Base-by-base conservation (phyloP, 2,113 vertebrate genomes). In the Pseudolaguvia tuberculata region DNA sequence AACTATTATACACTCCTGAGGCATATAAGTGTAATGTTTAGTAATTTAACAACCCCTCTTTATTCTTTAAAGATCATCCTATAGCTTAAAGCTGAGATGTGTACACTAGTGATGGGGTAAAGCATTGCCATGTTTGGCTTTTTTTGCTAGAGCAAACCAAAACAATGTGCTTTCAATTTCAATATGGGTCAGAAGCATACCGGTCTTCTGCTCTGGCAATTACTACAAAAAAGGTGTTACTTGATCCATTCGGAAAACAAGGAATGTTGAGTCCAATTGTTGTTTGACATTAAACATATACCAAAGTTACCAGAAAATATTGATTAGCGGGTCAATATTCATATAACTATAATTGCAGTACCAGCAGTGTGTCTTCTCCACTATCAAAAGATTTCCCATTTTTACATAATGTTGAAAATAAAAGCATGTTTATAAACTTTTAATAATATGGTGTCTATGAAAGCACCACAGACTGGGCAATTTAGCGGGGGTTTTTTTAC, bases 1-100 rank as follows among this genome's bases (percentile, higher is more conserved):
- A 42, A 45, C 59, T 39, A 42, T 73, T 61, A 65, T 42, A 42
- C 21, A 61, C 75, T 77, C 48, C 56, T 62, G 31, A 77, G 57
- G 29, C 48, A 70, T 47, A 45, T 15, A 76, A 35, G 29, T n/a
- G 14, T 27, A 70, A 12, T 63, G 15, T 52, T 31, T 17, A 12
- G 53, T 58, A 55, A n/a, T 55, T 70, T 27, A 53, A 53, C 29
- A 70, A 23, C 48, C 53, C 69, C 42, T 59, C 70, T 12, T 6
- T 48, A 15, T 48, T 72, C 42, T n/a, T 42, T 18, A 72, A 15
- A 59, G 35, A 25, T 17, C 51, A 53, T 53, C 12, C 12, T 23
- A 45, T 25, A 59, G 42, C 70, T 59, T 72, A 72, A 58, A 72
- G 39, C 55, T 58, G 15, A 56, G 25, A n/a, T 71, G 69, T 45